Evolutionary conservation across 2,888 invertebrate species (phyloP), one percentile per base, ranked within the genome.

Genomic region (Lasioglossum morio): DNA sequence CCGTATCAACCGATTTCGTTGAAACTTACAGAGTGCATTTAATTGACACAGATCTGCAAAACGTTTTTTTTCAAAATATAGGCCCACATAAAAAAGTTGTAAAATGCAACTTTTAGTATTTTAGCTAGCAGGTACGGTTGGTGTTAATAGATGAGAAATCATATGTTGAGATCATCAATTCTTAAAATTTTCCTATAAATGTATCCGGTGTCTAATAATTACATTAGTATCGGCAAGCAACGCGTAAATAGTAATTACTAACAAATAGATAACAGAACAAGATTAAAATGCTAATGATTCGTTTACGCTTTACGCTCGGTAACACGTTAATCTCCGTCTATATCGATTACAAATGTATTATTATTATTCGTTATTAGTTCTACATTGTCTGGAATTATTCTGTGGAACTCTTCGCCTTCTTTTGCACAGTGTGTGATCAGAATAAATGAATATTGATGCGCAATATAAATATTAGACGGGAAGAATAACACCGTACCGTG

Each of bases 381-480:
- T 43, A 37, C 12, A 37, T 69, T 37, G 10, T 69, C 12, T 4
- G 12, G 23, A 12, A 37, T 37, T 69, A 69, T 69, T 34, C 10
- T 23, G 23, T 16, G 14, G n/a, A 23, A 40, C 40, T 23, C 14
- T 5, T 40, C 0, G 1, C n/a, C 70, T 14, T 27, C 69, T 69
- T 40, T 70, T 40, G 5, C 40, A 70, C 40, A 70, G n/a, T 14
- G 23, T 70, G 69, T 37, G 37, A 10, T 4, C 37, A 10, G 69
- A 69, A 69, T 69, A 69, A 69, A 69, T 69, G 34, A 34, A 69
- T 69, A 69, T 23, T 23, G 34, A 69, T 69, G 23, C 1, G 34
- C 23, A 1, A 69, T 37, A 69, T 23, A 69, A 69, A 37, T 37
- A 23, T 23, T 69, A 23, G 23, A 8, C 37, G 23, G 23, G 30